A percentile compares a stretch with the other conserved stretches of the same genome.
Conservation (phyloP, 1,140 invertebrate species). For the Lepidostoma basale region DNA sequence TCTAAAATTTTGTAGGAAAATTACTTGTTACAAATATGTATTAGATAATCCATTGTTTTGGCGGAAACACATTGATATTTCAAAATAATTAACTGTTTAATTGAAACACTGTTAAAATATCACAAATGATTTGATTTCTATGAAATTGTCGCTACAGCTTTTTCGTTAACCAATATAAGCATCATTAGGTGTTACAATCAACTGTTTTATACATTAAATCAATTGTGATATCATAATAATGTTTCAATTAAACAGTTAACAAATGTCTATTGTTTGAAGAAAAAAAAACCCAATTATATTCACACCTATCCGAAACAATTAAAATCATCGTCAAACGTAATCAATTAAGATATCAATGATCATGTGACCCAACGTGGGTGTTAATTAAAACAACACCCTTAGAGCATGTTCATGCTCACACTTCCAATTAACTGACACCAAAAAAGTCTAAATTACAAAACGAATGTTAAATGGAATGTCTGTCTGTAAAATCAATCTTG, state of each 20-base stretch:
- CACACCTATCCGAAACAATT: not conserved
- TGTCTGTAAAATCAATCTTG: conserved; percentile 41
- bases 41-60: too few species aligned
- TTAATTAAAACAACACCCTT: conserved; percentile 24
- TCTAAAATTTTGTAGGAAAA: too few species aligned
- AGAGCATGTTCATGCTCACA: not conserved
- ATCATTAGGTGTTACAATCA: too few species aligned
- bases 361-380: not conserved
- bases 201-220: too few species aligned
- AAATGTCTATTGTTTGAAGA: not conserved
- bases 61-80: too few species aligned
- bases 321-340: conserved; percentile 5
- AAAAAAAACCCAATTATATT: not conserved
- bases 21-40: too few species aligned
- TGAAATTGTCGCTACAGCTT: too few species aligned
- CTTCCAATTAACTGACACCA: conserved; percentile 5
- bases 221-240: too few species aligned
- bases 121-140: too few species aligned
- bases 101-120: too few species aligned
- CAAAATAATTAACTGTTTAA: too few species aligned
- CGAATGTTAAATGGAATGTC: not conserved
- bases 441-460: conserved; percentile 10
- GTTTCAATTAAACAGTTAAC: not conserved
- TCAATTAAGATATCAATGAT: conserved; percentile 15
- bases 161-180: too few species aligned